Conservation (phyloP, 2,113 vertebrate genomes). For the Oryctolagus cuniculus region mOryCun1.1 NC_091453.1:74897001-74897500, state of each 20-base stretch:
- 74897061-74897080: background rate
- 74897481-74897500: background rate
- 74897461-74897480: background rate
- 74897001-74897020: conserved; percentile 25
- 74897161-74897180: background rate
- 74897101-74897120: background rate
- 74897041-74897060: conserved; percentile 2
- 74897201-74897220: background rate
- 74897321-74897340: background rate
- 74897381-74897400: background rate
- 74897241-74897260: background rate
- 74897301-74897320: background rate
- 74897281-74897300: background rate
- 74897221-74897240: background rate
- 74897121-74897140: background rate
- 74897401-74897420: background rate
- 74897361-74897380: background rate
- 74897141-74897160: background rate
- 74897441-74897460: background rate
- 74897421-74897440: background rate
- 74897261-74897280: conserved; percentile 35
- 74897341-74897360: background rate
- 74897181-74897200: background rate
- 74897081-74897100: conserved; percentile 31
- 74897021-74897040: background rate